Evolutionary conservation across 2,888 invertebrate species (phyloP).

Genomic region (Myathropa florea): DNA sequence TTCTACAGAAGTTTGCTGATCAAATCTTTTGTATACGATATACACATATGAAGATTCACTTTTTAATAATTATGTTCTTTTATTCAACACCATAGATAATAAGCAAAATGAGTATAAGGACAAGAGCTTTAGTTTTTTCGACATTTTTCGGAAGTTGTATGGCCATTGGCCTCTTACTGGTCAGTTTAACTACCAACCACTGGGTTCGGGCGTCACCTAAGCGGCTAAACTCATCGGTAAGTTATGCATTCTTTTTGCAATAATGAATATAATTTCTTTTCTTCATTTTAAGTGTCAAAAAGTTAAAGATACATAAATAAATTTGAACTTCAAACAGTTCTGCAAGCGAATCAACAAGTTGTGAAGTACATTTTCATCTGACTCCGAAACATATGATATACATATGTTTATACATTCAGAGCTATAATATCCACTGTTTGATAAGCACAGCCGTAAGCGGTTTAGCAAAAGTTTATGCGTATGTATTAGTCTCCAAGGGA

Average conservation of each 20-base stretch:
- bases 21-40: slow-evolving; percentile 68
- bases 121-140: slow-evolving; percentile 87
- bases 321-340: neutral
- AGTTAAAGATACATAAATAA: neutral
- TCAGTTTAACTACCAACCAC: slow-evolving; percentile 88
- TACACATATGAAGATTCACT: neutral
- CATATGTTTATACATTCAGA: neutral
- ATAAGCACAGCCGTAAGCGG: neutral
- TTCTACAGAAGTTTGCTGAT: slow-evolving; percentile 67
- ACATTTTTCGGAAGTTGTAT: slow-evolving; percentile 89
- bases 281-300: neutral
- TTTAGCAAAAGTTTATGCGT: no score
- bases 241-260: slow-evolving; percentile 18
- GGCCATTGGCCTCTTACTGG: slow-evolving; percentile 87
- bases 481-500: no score
- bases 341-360: neutral
- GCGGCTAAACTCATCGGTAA: slow-evolving; percentile 80
- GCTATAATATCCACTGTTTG: neutral
- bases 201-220: slow-evolving; percentile 88
- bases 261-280: neutral
- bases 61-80: neutral
- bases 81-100: slow-evolving; percentile 50
- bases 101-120: slow-evolving; percentile 84
- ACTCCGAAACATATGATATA: neutral
- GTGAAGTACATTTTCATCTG: neutral